A percentile compares a stretch with the other conserved stretches of the same genome.
Conservation (phyloP, 2,797 vertebrate genomes). For the Hipposideros larvatus region DNA sequence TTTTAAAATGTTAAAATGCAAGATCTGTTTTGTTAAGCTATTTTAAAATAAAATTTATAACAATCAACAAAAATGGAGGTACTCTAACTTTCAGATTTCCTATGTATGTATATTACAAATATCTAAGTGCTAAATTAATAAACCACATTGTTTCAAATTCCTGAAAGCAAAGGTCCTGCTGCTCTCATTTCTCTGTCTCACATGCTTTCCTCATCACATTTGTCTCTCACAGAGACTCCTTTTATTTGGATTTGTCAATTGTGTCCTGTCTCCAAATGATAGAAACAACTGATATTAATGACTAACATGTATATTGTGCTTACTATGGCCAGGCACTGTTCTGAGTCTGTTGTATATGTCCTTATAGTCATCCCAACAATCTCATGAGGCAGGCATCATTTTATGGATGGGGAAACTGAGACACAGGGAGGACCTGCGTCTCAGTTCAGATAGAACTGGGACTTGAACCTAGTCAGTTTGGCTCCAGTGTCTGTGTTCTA, state of each 20-base stretch:
- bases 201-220: background rate
- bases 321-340: background rate
- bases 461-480: background rate
- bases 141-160: slow-evolving; percentile 67
- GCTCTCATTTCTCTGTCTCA: slow-evolving; percentile 17
- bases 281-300: slow-evolving; percentile 11
- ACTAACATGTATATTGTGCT: background rate
- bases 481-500: background rate
- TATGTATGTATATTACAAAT: slow-evolving; percentile 16
- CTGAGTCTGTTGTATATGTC: background rate
- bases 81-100: slow-evolving; percentile 36
- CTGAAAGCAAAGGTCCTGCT: background rate
- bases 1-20: slow-evolving; percentile 71
- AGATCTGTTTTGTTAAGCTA: slow-evolving; percentile 63
- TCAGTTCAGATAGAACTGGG: background rate
- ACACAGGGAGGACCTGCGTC: background rate
- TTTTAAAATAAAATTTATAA: slow-evolving; percentile 65
- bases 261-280: background rate
- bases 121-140: slow-evolving; percentile 64
- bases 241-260: slow-evolving; percentile 13
- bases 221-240: background rate
- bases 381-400: background rate
- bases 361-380: background rate
- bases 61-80: slow-evolving; percentile 36
- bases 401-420: slow-evolving; percentile 42